Conservation (phyloP, 2,797 vertebrate genomes). For the Xiphophorus birchmanni region DNA sequence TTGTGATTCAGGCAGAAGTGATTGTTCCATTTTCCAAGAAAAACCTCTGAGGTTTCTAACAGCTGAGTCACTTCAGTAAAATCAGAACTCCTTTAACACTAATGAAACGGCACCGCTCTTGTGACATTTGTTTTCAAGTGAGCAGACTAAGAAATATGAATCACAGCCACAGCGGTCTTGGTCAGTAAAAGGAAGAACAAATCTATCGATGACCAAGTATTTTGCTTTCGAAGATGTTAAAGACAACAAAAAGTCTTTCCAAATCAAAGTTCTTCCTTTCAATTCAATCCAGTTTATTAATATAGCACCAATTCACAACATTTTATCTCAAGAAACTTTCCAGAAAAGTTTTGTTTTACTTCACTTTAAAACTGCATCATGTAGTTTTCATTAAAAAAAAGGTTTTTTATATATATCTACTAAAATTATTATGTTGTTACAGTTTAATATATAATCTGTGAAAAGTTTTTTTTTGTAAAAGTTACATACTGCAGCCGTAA, state of each 20-base stretch:
- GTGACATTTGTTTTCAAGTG: background rate
- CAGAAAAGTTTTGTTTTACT: background rate
- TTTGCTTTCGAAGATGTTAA: background rate
- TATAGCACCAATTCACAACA: background rate
- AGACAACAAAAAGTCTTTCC: background rate
- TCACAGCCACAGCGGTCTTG: background rate
- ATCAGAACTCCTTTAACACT: background rate
- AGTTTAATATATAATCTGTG: too few species aligned
- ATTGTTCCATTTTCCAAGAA: background rate
- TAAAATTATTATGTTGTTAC: too few species aligned
- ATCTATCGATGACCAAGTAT: background rate
- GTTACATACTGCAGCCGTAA: too few species aligned
- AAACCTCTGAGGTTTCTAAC: background rate
- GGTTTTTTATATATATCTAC: too few species aligned
- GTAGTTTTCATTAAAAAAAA: too few species aligned
- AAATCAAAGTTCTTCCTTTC: background rate
- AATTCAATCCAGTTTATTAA: background rate
- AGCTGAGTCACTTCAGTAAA: background rate
- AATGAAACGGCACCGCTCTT: background rate
- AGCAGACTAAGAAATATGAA: background rate
- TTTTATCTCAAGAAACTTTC: background rate
- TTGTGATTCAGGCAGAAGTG: background rate
- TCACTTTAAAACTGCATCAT: too few species aligned
- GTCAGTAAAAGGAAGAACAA: background rate
- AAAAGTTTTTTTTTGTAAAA: too few species aligned